Evolutionary conservation across 2,888 invertebrate species (phyloP).

Genomic region (Teinopalpus imperialis): DNA sequence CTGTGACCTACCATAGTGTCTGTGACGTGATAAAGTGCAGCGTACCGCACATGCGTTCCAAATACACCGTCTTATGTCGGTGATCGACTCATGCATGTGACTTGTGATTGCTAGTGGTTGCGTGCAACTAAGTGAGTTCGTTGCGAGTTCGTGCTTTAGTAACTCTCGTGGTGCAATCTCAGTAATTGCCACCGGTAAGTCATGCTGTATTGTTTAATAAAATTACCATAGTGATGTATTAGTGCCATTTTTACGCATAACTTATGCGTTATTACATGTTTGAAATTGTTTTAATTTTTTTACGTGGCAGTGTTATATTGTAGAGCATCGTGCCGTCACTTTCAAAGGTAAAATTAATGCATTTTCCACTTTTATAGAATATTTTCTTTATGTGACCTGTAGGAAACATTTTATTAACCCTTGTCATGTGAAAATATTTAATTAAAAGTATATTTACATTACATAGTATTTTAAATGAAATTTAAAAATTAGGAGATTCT

Average conservation of each 20-base stretch:
- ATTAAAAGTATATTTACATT: too few species aligned
- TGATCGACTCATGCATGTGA: conserved; percentile 55
- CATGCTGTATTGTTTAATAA: conserved; percentile 14
- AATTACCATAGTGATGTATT: conserved; percentile 5
- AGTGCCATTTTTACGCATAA: not conserved
- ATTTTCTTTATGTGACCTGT: too few species aligned
- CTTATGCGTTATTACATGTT: too few species aligned
- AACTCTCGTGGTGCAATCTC: conserved; percentile 44
- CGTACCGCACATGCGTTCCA: conserved; percentile 54
- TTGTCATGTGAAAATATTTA: too few species aligned
- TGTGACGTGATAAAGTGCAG: conserved; percentile 61
- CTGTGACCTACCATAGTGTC: conserved; percentile 58
- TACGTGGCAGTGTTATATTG: too few species aligned
- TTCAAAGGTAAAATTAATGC: too few species aligned
- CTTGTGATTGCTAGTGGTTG: conserved; percentile 55
- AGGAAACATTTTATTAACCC: too few species aligned
- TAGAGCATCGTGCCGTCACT: too few species aligned
- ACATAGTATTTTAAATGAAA: too few species aligned
- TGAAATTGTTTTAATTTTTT: too few species aligned
- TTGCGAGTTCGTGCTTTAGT: conserved; percentile 49
- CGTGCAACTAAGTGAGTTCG: conserved; percentile 53
- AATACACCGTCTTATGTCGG: conserved; percentile 39
- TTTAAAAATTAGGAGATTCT: too few species aligned
- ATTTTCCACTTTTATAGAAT: too few species aligned
- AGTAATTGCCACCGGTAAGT: conserved; percentile 58